Percentiles rank a stretch among this genome's conserved stretches.
These are phyloP conservation scores for Disparrhopalites patrizii DNA, from an alignment of 2,888 invertebrate genomes.

Conservation along the genomic window DNA sequence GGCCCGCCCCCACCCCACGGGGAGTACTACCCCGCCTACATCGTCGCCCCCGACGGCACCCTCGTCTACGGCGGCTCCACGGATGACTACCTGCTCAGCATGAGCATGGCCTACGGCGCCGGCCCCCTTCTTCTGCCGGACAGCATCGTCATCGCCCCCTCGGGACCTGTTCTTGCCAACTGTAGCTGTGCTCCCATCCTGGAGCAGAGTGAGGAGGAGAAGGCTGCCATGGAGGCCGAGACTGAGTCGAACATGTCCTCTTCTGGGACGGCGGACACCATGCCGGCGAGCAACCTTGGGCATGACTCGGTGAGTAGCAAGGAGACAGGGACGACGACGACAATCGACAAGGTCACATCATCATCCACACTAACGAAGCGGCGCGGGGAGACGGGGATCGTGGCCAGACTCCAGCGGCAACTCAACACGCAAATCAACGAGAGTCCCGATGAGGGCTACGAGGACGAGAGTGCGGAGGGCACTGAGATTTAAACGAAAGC, in stretches of 20 bases:
- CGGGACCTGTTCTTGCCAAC: background rate
- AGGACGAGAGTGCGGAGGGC: constrained; percentile 66
- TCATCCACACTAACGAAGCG: constrained; percentile 1
- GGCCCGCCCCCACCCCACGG: constrained; percentile 29
- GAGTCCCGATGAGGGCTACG: constrained; percentile 83
- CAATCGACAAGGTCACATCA: background rate
- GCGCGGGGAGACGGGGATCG: constrained; percentile 15
- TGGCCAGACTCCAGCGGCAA: constrained; percentile 44
- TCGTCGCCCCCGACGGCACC: constrained; percentile 22
- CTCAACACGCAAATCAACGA: constrained; percentile 54
- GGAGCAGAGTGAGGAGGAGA: constrained; percentile 32
- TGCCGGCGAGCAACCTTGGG: background rate
- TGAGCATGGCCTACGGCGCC: background rate
- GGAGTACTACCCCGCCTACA: constrained; percentile 24
- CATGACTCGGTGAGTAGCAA: background rate
- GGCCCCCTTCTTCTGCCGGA: background rate
- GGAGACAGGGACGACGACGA: background rate
- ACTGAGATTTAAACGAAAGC: constrained; percentile 63
- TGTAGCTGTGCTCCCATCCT: constrained; percentile 30
- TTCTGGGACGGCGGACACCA: constrained; percentile 4
- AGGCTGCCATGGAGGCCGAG: constrained; percentile 26
- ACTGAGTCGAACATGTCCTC: constrained; percentile 9
- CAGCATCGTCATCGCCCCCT: background rate
- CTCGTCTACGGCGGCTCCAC: constrained; percentile 2
- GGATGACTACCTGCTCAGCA: constrained; percentile 14